Evolutionary conservation across 2,888 invertebrate species (phyloP).

Genomic region (Lissonota sp.): DNA sequence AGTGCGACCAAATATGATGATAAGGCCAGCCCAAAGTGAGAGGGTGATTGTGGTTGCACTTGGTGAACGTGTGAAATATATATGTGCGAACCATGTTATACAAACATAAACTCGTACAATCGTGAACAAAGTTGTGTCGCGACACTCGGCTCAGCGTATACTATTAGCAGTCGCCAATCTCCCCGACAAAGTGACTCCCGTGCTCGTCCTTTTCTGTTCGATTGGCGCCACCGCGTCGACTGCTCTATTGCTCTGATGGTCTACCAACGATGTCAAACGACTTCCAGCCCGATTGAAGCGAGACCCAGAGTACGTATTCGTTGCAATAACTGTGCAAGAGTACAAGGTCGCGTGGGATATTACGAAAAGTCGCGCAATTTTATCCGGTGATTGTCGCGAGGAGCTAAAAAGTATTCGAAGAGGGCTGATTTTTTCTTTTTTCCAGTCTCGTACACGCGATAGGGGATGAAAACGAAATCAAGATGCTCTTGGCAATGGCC

Average conservation of each 20-base stretch:
- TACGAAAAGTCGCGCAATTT: neutral
- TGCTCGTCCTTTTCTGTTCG: slow-evolving; percentile 51
- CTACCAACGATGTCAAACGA: slow-evolving; percentile 29
- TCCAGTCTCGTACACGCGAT: neutral
- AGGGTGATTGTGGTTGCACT: slow-evolving; percentile 16
- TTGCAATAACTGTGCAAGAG: neutral
- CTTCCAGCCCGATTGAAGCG: slow-evolving; percentile 38
- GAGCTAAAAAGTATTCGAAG: neutral
- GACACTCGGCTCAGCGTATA: slow-evolving; percentile 58
- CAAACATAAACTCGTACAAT: slow-evolving; percentile 19
- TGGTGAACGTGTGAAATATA: slow-evolving; percentile 16
- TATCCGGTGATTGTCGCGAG: neutral
- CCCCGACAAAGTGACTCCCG: slow-evolving; percentile 32
- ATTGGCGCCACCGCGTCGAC: slow-evolving; percentile 59
- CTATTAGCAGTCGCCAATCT: slow-evolving; percentile 62
- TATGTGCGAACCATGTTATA: neutral
- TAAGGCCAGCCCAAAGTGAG: slow-evolving; percentile 19
- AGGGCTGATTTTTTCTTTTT: neutral
- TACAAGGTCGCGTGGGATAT: neutral
- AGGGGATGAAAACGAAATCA: slow-evolving; percentile 14
- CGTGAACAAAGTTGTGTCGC: slow-evolving; percentile 48
- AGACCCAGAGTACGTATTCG: neutral
- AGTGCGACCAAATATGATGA: slow-evolving; percentile 53
- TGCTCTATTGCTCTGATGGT: slow-evolving; percentile 38
- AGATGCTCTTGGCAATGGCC: slow-evolving; percentile 10